Evolutionary conservation across 2,797 vertebrate species (phyloP), one percentile per base, ranked within the genome.

Genomic region (Trachops cirrhosus): DNA sequence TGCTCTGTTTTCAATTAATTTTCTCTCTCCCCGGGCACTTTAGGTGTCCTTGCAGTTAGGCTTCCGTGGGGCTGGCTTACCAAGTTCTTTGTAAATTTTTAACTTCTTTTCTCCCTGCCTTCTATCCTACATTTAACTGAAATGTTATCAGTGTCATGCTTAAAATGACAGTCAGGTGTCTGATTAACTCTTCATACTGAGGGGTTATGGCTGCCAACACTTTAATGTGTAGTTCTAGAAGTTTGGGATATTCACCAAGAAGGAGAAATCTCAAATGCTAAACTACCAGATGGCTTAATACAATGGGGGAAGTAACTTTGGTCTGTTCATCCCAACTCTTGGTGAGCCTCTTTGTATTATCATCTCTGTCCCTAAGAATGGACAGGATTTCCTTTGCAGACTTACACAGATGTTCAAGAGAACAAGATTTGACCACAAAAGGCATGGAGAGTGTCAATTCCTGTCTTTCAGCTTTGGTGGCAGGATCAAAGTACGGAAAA

Each of bases 351-450:
- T 78, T 92, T 92, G 26, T 78, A 94, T 93, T 96, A 83, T 83
- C 85, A 92, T 68, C 92, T 87, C 90, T n/a, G 26, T 86, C 86
- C 68, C 54, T 92, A 93, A 77, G 85, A 97, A 97, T 75, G 92
- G 44, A 78, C 88, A 88, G 77, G 88, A 97, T 95, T 95, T 97
- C 95, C 94, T 94, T 75, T 97, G 94, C 67, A 95, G 94, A 95
- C 74, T 91, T 75, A 52, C 22, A 73, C 9, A 94, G 87, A 96
- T 29, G 54, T 85, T 82, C 44, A 94, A 67, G 94, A 86, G 92
- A 48, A 94, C 32, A 46, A 26, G 39, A 48, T 3, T 3, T 64
- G 84, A 94, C 92, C 96, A 92, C 94, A 80, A 95, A 95, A 95
- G 67, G 24, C 50, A 90, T 32, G 3, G 11, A 78, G 73, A 94